phyloP scores from a whole-genome alignment of 92 coral and sea anemone species.

The Hydrozoanthus gracilis region DNA sequence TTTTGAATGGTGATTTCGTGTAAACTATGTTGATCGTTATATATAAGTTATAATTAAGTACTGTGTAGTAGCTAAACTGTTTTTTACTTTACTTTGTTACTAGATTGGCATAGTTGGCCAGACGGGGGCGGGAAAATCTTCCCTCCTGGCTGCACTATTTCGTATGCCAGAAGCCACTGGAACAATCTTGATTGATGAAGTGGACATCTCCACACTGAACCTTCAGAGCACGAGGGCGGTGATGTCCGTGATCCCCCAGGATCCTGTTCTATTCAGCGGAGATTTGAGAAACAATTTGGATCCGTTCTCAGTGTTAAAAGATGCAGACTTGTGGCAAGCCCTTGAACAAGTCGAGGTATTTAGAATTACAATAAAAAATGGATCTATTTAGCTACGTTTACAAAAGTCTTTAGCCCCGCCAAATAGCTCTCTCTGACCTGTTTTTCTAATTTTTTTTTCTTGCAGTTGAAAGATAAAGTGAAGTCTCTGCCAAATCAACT shows the following conservation, averaged over 20 bases:
- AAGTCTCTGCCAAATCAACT: slow-evolving; percentile 7
- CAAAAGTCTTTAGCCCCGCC: too few relatives aligned
- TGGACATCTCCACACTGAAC: slow-evolving; percentile 6
- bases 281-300: slow-evolving; percentile 20
- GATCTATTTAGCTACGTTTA: not conserved
- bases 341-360: slow-evolving; percentile 24
- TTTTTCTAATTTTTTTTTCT: not conserved
- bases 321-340: slow-evolving; percentile 7
- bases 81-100: not conserved
- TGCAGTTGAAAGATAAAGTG: slow-evolving; percentile 20
- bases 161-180: slow-evolving; percentile 42
- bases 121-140: slow-evolving; percentile 34
- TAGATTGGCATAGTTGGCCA: slow-evolving; percentile 20
- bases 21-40: not conserved
- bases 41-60: not conserved
- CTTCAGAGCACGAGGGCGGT: slow-evolving; percentile 2
- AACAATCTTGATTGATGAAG: slow-evolving; percentile 23
- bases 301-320: slow-evolving; percentile 15
- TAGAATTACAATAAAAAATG: not conserved
- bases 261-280: slow-evolving; percentile 25
- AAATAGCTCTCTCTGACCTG: not conserved
- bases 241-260: slow-evolving; percentile 35
- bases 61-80: not conserved
- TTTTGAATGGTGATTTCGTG: not conserved
- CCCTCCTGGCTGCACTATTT: slow-evolving; percentile 15